These are phyloP conservation scores for Ahaetulla prasina DNA, from an alignment of 2,113 vertebrate genomes.

Conservation along the genomic window DNA sequence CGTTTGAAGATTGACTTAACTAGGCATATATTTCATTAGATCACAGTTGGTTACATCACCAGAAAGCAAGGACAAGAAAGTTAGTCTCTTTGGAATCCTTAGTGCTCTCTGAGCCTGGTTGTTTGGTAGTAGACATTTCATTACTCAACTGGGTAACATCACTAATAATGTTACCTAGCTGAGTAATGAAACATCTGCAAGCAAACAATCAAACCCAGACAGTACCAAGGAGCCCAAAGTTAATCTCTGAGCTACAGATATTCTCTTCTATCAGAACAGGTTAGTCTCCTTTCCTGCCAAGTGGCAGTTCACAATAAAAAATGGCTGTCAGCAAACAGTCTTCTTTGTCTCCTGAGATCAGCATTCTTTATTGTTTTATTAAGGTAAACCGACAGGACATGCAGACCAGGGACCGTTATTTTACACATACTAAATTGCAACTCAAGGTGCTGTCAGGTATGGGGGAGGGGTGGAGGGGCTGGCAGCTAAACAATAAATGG, in stretches of 20 bases:
- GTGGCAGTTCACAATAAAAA: constrained; percentile 50
- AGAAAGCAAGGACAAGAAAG: background rate
- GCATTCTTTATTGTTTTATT: constrained; percentile 40
- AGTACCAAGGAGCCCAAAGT: background rate
- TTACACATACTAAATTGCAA: constrained; percentile 27
- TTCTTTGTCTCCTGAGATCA: constrained; percentile 2
- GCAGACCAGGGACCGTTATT: background rate
- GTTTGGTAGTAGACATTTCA: background rate
- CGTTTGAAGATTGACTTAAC: background rate
- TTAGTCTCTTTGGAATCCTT: background rate
- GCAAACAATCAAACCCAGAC: background rate
- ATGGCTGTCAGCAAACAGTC: constrained; percentile 35
- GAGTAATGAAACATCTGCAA: background rate
- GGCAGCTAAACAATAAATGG: constrained; percentile 14
- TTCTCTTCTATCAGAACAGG: background rate
- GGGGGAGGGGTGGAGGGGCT: background rate
- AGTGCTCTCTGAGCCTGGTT: background rate
- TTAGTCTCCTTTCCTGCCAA: constrained; percentile 27
- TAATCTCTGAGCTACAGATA: background rate
- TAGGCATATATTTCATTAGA: background rate
- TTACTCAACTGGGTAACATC: background rate
- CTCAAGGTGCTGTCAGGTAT: background rate
- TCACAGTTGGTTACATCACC: background rate
- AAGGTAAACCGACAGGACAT: constrained; percentile 27
- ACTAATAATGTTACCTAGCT: background rate